Evolutionary conservation across 2,113 vertebrate species (phyloP).

Genomic region (Crotalus helleri): DNA sequence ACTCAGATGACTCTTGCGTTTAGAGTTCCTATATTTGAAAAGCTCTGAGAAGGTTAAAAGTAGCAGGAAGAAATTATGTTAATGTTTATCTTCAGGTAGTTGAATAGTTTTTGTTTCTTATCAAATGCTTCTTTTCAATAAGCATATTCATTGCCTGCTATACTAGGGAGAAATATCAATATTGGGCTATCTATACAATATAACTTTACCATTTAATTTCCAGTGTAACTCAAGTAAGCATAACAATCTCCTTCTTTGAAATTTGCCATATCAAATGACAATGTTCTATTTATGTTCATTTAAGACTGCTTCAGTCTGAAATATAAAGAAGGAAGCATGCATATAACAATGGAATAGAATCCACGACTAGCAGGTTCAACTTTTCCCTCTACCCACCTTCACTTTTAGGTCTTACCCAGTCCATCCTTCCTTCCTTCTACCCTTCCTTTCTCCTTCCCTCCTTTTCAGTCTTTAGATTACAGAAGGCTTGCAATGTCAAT

Average conservation of each 20-base stretch:
- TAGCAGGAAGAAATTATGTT: constrained; percentile 25
- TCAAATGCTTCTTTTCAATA: not conserved
- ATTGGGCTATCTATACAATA: not conserved
- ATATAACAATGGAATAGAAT: not conserved
- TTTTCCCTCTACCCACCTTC: not conserved
- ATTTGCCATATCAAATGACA: not conserved
- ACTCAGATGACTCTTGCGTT: constrained; percentile 9
- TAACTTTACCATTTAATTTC: not conserved
- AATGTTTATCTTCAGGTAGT: constrained; percentile 6
- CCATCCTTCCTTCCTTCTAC: not conserved
- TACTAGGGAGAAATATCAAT: not conserved
- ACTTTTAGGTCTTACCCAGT: not conserved
- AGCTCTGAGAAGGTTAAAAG: constrained; percentile 32
- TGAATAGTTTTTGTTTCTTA: constrained; percentile 8
- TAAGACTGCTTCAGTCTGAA: not conserved
- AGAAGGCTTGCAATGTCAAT: not conserved
- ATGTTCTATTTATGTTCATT: not conserved
- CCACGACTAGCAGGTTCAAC: not conserved
- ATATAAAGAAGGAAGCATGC: not conserved
- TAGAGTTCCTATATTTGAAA: constrained; percentile 24
- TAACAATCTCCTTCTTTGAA: not conserved
- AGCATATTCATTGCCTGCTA: not conserved
- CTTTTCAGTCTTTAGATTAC: not conserved
- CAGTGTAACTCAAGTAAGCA: not conserved
- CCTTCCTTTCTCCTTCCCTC: not conserved